Conservation (phyloP, 2,113 vertebrate genomes). For the Bos taurus region ARS-UCD2.0 NC_037347.1:49955001-49955500, state of each 20-base stretch:
- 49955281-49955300: not conserved
- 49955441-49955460: not conserved
- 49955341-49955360: rapidly evolving
- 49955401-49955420: not conserved
- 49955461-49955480: not conserved
- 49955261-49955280: not conserved
- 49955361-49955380: not conserved
- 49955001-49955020: conserved; percentile 61
- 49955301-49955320: too few species aligned
- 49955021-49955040: conserved; percentile 41
- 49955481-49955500: not conserved
- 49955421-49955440: not conserved
- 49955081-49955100: not conserved
- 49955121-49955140: not conserved
- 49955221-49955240: not conserved
- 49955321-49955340: rapidly evolving
- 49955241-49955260: not conserved
- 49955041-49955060: conserved; percentile 68
- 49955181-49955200: not conserved
- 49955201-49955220: not conserved
- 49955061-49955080: not conserved
- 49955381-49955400: not conserved
- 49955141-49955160: not conserved
- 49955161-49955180: not conserved
- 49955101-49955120: not conserved